phyloP scores from a whole-genome alignment of 2,797 vertebrate species.

The Nyctibius grandis region DNA sequence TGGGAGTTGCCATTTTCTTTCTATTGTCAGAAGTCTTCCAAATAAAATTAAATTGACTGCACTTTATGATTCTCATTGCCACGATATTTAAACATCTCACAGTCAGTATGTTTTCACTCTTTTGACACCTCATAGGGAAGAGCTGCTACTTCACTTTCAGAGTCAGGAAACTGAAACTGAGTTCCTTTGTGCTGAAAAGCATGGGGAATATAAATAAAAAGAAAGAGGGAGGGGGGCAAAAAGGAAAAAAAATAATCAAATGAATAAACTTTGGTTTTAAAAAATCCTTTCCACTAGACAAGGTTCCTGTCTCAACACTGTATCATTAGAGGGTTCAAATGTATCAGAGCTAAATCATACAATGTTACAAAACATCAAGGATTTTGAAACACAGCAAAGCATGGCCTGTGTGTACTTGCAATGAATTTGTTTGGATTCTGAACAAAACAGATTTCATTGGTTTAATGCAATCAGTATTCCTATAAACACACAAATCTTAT shows the following conservation, averaged over 20 bases:
- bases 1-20: neutral
- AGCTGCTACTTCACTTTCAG: neutral
- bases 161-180: neutral
- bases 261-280: neutral
- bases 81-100: neutral
- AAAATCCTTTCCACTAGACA: neutral
- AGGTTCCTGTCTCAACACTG: neutral
- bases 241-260: neutral
- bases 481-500: neutral
- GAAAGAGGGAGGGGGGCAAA: accelerated
- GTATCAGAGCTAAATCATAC: neutral
- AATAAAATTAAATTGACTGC: neutral
- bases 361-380: accelerated
- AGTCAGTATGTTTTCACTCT: neutral
- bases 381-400: neutral
- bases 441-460: accelerated
- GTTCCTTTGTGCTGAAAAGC: neutral
- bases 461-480: neutral
- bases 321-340: neutral
- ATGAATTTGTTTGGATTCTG: neutral
- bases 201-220: neutral
- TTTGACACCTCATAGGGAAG: neutral
- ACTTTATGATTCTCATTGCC: neutral
- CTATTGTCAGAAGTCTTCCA: neutral
- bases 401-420: neutral